Conservation (phyloP, 2,888 invertebrate species). For the Tryphoninae sp. region DNA sequence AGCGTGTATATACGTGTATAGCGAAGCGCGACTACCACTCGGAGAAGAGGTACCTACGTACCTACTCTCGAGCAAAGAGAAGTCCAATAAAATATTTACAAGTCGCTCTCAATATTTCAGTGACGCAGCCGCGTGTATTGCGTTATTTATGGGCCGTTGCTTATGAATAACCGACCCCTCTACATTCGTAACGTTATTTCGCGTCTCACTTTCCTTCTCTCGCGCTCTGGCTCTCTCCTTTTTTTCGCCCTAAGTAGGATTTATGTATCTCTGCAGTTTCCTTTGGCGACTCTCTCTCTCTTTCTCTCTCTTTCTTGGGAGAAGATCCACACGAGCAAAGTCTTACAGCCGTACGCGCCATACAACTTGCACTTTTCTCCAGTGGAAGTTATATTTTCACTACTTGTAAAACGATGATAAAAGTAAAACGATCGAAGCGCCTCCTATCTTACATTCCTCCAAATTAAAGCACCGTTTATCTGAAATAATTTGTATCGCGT, state of each 20-base stretch:
- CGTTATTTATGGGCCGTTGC: slow-evolving; percentile 80
- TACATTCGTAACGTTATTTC: slow-evolving; percentile 60
- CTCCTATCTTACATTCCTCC: not conserved
- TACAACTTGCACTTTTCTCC: slow-evolving; percentile 32
- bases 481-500: not conserved
- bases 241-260: slow-evolving; percentile 74
- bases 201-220: slow-evolving; percentile 33
- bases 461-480: not conserved
- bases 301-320: not conserved
- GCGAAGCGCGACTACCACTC: not conserved
- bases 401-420: slow-evolving; percentile 25
- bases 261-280: slow-evolving; percentile 62
- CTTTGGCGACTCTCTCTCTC: slow-evolving; percentile 30
- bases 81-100: slow-evolving; percentile 72
- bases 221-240: slow-evolving; percentile 57
- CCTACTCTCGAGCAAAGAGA: slow-evolving; percentile 52
- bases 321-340: not conserved
- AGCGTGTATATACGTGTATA: slow-evolving; percentile 16
- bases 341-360: not conserved
- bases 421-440: not conserved
- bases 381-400: slow-evolving; percentile 56
- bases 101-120: slow-evolving; percentile 78
- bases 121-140: slow-evolving; percentile 70
- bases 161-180: slow-evolving; percentile 78
- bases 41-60: slow-evolving; percentile 1